Conservation (phyloP, 2,888 invertebrate species). For the Amphimallon solstitiale region DNA sequence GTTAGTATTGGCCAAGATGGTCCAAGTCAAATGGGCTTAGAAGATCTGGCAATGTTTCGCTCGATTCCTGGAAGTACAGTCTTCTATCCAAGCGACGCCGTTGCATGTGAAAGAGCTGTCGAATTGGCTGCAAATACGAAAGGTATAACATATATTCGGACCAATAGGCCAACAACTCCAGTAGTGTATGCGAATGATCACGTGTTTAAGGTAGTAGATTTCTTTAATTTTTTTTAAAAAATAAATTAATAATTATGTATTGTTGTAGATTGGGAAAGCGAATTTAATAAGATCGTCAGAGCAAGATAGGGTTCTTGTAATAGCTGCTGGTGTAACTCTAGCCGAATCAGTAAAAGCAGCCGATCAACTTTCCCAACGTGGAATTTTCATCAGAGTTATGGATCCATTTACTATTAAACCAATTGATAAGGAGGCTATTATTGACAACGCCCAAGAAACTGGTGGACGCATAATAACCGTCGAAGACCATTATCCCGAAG, state of each 20-base stretch:
- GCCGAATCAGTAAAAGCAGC: constrained; percentile 91
- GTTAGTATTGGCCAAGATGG: constrained; percentile 99
- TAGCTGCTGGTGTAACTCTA: constrained; percentile 95
- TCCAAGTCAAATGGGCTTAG: constrained; percentile 99
- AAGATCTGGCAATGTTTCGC: constrained; percentile 96
- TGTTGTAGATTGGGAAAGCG: constrained; percentile 74
- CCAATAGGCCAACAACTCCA: constrained; percentile 90
- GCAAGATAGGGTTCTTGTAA: constrained; percentile 84
- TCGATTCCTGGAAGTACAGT: constrained; percentile 84
- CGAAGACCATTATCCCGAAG: constrained; percentile 97
- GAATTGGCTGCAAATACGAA: constrained; percentile 95
- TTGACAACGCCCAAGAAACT: constrained; percentile 79
- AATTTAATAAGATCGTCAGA: constrained; percentile 80
- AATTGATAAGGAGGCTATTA: constrained; percentile 81
- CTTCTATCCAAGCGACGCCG: constrained; percentile 91
- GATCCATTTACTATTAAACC: constrained; percentile 98
- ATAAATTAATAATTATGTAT: constrained; percentile 23
- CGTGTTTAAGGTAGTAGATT: constrained; percentile 71
- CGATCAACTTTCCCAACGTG: constrained; percentile 74
- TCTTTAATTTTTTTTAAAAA: not conserved
- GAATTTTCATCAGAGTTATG: constrained; percentile 82
- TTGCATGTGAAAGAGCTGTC: constrained; percentile 91
- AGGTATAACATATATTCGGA: constrained; percentile 96
- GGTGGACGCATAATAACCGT: constrained; percentile 90
- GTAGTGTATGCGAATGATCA: constrained; percentile 89